phyloP scores from a whole-genome alignment of 2,113 vertebrate species.

The Fukomys damarensis region DNA sequence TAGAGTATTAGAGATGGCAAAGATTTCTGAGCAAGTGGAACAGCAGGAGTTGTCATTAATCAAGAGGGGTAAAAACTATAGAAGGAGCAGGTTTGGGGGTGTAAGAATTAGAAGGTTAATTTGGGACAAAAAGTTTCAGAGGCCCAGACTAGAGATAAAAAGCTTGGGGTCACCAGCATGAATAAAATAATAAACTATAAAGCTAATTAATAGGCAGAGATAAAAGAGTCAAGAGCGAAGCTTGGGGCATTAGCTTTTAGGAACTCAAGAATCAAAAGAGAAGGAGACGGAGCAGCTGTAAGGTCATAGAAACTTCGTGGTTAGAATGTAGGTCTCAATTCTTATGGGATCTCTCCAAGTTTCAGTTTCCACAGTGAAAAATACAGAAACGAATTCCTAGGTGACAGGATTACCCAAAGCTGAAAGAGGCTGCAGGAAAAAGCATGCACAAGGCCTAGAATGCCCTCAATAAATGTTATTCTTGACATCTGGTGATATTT shows the following conservation, averaged over 20 bases:
- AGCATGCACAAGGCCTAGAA: not conserved
- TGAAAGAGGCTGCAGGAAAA: not conserved
- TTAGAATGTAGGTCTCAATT: not conserved
- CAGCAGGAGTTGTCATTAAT: not conserved
- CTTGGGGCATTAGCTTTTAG: not conserved
- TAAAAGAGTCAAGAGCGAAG: not conserved
- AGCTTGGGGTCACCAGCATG: not conserved
- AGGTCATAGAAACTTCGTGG: not conserved
- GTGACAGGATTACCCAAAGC: not conserved
- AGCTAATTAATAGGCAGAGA: not conserved
- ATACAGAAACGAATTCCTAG: not conserved
- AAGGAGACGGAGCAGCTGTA: not conserved
- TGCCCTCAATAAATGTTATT: not conserved
- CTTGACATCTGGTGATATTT: not conserved
- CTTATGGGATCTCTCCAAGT: not conserved
- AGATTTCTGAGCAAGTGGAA: conserved; percentile 2
- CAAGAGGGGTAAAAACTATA: not conserved
- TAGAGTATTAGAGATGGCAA: not conserved
- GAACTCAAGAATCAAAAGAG: not conserved
- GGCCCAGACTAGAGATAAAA: not conserved
- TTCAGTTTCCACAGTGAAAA: not conserved
- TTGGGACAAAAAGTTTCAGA: conserved; percentile 17
- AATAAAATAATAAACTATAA: not conserved
- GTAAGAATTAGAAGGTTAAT: not conserved
- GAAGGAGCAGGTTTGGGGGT: not conserved